Evolutionary conservation across 2,113 vertebrate species (phyloP).

Genomic region (Bostrychus sinensis): DNA sequence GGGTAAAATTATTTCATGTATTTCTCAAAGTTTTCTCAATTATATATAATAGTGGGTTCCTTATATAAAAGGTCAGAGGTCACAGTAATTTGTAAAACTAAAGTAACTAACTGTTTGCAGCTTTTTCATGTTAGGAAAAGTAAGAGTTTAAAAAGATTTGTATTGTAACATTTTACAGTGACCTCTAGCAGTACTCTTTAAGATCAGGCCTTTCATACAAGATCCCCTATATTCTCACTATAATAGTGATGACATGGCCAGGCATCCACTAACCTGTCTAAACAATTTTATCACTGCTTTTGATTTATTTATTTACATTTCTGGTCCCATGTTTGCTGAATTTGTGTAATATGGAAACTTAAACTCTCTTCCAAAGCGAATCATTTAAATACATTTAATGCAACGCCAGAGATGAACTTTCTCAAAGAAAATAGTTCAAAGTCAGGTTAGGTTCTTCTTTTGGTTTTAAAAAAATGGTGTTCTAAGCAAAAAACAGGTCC

Average conservation of each 20-base stretch:
- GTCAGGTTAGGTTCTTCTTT: background rate
- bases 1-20: too few species aligned
- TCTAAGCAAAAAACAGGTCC: background rate
- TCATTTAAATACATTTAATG: background rate
- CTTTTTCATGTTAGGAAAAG: too few species aligned
- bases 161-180: background rate
- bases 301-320: background rate
- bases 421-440: conserved; percentile 3
- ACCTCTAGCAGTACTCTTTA: too few species aligned
- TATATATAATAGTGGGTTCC: background rate
- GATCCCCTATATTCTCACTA: too few species aligned
- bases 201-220: too few species aligned
- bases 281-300: background rate
- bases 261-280: background rate
- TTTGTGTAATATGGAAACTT: background rate
- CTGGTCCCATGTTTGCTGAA: background rate
- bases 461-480: background rate
- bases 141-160: background rate
- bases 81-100: background rate
- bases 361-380: background rate
- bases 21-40: too few species aligned
- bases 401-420: background rate
- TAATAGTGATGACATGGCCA: too few species aligned
- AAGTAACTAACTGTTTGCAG: too few species aligned
- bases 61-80: background rate